Evolutionary conservation across 2,797 vertebrate genomes (phyloP).

Genomic region (Necrosyrtes monachus): DNA sequence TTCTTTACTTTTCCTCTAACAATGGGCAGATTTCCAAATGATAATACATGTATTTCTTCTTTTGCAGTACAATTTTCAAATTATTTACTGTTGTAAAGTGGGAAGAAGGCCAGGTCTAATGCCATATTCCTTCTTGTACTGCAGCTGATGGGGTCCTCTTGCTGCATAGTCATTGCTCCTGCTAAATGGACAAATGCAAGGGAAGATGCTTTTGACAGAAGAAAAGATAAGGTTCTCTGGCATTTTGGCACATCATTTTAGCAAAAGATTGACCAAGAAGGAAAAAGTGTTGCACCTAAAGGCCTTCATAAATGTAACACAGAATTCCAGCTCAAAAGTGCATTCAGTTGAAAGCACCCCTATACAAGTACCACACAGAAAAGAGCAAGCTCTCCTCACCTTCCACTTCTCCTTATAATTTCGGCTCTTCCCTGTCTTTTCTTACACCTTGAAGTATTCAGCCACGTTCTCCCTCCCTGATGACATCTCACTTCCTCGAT

Average conservation of each 20-base stretch:
- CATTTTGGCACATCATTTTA: background rate
- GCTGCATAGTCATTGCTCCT: background rate
- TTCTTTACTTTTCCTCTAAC: background rate
- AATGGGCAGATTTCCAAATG: background rate
- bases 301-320: background rate
- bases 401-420: background rate
- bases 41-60: background rate
- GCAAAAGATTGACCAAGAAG: background rate
- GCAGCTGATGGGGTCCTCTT: background rate
- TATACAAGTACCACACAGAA: background rate
- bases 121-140: background rate
- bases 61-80: background rate
- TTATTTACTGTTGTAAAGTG: background rate
- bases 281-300: background rate
- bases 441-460: background rate
- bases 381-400: background rate
- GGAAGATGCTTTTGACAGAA: background rate
- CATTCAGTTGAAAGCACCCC: background rate
- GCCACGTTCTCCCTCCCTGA: background rate
- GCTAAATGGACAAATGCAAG: background rate
- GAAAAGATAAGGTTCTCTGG: background rate
- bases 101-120: background rate
- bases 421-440: background rate
- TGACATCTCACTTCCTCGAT: accelerated
- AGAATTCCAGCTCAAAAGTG: background rate